Evolutionary conservation across 2,797 vertebrate genomes (phyloP).

Genomic region (Tapirus indicus): DNA sequence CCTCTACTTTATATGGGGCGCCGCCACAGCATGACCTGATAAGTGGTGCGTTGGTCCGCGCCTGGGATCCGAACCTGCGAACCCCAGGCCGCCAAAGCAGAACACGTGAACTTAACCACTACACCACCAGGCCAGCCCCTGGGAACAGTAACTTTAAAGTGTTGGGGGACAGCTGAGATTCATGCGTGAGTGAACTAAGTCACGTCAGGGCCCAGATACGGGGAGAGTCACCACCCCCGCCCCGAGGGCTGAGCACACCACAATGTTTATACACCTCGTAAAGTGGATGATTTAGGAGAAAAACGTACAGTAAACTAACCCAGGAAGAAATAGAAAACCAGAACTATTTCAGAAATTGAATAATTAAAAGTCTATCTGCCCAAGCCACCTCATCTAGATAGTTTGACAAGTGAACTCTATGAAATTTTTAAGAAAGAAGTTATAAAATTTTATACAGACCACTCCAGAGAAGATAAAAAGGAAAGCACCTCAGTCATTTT

Average conservation of each 20-base stretch:
- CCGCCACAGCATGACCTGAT: too few relatives aligned
- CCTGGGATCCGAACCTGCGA: too few relatives aligned
- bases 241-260: background rate
- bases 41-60: too few relatives aligned
- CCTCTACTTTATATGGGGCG: too few relatives aligned
- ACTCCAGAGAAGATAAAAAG: background rate
- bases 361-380: background rate
- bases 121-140: too few relatives aligned
- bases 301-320: background rate
- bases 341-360: background rate
- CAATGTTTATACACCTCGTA: background rate
- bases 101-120: too few relatives aligned
- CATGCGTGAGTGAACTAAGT: fast-evolving
- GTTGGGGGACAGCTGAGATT: fast-evolving
- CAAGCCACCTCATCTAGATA: background rate
- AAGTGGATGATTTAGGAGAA: background rate
- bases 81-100: too few relatives aligned
- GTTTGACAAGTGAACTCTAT: background rate
- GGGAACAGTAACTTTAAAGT: background rate
- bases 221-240: background rate
- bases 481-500: background rate
- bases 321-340: background rate
- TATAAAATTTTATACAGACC: background rate
- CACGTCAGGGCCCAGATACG: fast-evolving
- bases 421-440: background rate